Evolutionary conservation across 2,888 invertebrate genomes (phyloP), one percentile per base, ranked within the genome.

Genomic region (Molorchus minor): DNA sequence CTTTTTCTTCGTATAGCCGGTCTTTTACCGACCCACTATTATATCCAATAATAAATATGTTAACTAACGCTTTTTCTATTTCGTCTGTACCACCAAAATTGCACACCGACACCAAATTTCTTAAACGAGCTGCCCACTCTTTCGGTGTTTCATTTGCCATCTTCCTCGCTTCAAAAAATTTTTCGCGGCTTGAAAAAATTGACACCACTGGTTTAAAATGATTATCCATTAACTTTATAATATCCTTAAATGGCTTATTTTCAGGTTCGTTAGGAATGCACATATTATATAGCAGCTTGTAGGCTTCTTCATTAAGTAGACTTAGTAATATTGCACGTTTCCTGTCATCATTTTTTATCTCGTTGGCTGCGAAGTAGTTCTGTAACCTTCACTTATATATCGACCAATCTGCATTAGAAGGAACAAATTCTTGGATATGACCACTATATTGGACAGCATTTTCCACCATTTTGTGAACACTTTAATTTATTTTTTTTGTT

Each of bases 271-370:
- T 43, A 5, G 63, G 65, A 43, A 45, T 29, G 40, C 65, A 64
- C 41, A 71, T 54, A 43, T 54, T 58, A 30, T 53, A 52, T 19
- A 70, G 45, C 10, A 71, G 43, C 60, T 64, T 62, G 56, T 69
- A 71, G 7, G 69, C 58, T 33, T 69, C 69, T 33, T 70, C 64
- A 21, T 68, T 64, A 7, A 72, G 35, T 20, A 61, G 46, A 25
- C 65, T 69, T 15, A 71, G 36, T 21, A 72, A 56, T 30, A 72
- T 59, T 8, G 70, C 68, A 12, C 68, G 62, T 61, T 60, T 64
- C 38, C 54, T 58, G 12, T 56, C 40, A 7, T 13, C 47, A 20
- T 57, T 58, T 15, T 20, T 53, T 40, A 67, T 61, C 12, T 60
- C 41, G 36, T 66, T 67, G n/a, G 64, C 65, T 10, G 52, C 16